Conservation (phyloP, 2,113 vertebrate genomes). For the Lethenteron camtschaticum region DNA sequence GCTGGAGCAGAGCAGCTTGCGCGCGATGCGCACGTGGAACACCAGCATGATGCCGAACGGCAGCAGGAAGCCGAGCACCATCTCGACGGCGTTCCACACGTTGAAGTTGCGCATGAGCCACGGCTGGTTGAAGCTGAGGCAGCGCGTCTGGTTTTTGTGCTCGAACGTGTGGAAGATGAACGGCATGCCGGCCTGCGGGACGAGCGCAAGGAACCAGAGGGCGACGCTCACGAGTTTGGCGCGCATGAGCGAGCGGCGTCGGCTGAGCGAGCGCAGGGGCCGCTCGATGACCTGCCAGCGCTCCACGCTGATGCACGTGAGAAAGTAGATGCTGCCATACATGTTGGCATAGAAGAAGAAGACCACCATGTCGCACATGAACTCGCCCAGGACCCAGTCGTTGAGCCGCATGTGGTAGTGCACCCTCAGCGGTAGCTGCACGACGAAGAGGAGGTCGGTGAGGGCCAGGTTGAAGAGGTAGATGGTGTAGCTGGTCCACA, state of each 20-base stretch:
- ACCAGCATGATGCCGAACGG: conserved; percentile 20
- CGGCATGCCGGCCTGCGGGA: conserved; percentile 14
- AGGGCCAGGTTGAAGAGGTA: conserved; percentile 21
- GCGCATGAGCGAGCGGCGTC: conserved; percentile 3
- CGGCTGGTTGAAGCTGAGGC: conserved; percentile 22
- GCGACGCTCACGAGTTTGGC: conserved; percentile 9
- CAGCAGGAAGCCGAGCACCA: conserved; percentile 18
- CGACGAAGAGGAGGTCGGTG: conserved; percentile 16
- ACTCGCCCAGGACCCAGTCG: conserved; percentile 6
- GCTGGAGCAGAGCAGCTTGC: conserved; percentile 15
- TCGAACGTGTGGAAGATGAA: conserved; percentile 6
- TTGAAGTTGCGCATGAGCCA: background rate
- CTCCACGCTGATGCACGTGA: conserved; percentile 4
- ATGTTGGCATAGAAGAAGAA: background rate
- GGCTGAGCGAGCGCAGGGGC: background rate
- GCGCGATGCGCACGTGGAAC: conserved; percentile 17
- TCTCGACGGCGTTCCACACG: conserved; percentile 18
- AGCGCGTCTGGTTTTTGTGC: conserved; percentile 10
- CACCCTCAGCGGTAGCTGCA: conserved; percentile 19
- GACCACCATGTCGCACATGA: conserved; percentile 9
- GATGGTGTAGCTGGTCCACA: conserved; percentile 21
- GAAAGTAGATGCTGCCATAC: conserved; percentile 3
- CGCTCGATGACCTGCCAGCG: background rate
- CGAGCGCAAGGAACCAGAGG: conserved; percentile 18
- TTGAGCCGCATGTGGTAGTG: conserved; percentile 14